phyloP scores from a whole-genome alignment of 2,888 invertebrate genomes.

The Taphrorychus bicolor region DNA sequence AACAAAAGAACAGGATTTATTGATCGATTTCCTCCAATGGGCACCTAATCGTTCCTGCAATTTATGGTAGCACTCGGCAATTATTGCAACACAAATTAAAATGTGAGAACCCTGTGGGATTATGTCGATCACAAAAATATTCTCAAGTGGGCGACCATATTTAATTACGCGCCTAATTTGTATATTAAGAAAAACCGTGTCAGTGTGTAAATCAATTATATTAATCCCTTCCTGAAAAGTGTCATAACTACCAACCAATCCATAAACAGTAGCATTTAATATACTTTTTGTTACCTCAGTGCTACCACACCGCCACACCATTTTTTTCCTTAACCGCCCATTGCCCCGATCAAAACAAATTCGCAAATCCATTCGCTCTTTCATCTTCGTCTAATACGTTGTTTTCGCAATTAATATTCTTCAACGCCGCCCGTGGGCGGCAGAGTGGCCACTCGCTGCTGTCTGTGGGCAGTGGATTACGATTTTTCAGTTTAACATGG shows the following conservation, averaged over 20 bases:
- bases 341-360: too few species aligned
- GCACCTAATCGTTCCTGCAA: slow-evolving; percentile 15
- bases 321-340: too few species aligned
- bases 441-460: slow-evolving; percentile 38
- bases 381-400: not conserved
- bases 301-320: too few species aligned
- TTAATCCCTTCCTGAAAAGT: not conserved
- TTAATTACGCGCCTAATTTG: slow-evolving; percentile 2
- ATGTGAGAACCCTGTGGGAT: slow-evolving; percentile 8
- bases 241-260: too few species aligned
- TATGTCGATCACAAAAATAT: not conserved
- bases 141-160: slow-evolving; percentile 10
- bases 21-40: not conserved
- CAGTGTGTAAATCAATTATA: not conserved
- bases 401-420: slow-evolving; percentile 38
- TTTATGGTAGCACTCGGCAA: slow-evolving; percentile 14
- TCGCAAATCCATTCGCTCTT: not conserved
- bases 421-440: slow-evolving; percentile 41
- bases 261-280: too few species aligned
- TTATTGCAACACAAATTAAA: slow-evolving; percentile 20
- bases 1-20: not conserved
- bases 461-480: slow-evolving; percentile 46
- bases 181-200: not conserved
- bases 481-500: slow-evolving; percentile 30
- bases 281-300: too few species aligned